phyloP scores from a whole-genome alignment of 1,140 invertebrate species.

The Ceratina australensis region DNA sequence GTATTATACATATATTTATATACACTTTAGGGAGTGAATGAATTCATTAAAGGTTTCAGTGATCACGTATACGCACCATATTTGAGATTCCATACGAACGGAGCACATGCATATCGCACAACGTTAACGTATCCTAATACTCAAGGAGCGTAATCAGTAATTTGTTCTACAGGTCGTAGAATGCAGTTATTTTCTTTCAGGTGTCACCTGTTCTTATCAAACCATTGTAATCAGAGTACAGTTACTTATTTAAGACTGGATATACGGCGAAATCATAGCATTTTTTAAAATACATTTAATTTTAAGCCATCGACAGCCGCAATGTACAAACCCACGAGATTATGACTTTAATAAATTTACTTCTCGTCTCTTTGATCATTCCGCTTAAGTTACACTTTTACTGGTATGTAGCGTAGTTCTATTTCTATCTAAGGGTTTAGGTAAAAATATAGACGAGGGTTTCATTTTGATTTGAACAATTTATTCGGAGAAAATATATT shows the following conservation, averaged over 20 bases:
- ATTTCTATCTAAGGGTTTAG: background rate
- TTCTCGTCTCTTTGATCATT: conserved; percentile 46
- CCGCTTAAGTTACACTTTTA: no score
- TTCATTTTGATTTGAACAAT: conserved; percentile 46
- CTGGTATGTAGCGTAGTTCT: no score
- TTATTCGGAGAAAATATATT: conserved; percentile 63
- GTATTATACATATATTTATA: conserved; percentile 36
- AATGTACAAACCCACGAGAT: conserved; percentile 60
- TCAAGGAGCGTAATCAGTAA: background rate
- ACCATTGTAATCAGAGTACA: conserved; percentile 10
- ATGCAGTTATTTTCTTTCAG: conserved; percentile 14
- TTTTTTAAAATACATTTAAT: conserved; percentile 50
- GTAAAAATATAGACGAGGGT: background rate
- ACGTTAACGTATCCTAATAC: conserved; percentile 37
- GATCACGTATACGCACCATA: conserved; percentile 24
- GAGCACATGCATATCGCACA: conserved; percentile 53
- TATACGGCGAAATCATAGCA: conserved; percentile 31
- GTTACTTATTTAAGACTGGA: conserved; percentile 44
- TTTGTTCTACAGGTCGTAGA: conserved; percentile 12
- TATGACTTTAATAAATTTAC: conserved; percentile 60
- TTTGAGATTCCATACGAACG: conserved; percentile 13
- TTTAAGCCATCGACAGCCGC: conserved; percentile 39
- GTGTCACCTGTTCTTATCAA: conserved; percentile 13
- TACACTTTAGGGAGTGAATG: conserved; percentile 32
- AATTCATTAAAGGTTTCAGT: conserved; percentile 43